Evolutionary conservation across 2,888 invertebrate species (phyloP).

Genomic region (Nebria salina): DNA sequence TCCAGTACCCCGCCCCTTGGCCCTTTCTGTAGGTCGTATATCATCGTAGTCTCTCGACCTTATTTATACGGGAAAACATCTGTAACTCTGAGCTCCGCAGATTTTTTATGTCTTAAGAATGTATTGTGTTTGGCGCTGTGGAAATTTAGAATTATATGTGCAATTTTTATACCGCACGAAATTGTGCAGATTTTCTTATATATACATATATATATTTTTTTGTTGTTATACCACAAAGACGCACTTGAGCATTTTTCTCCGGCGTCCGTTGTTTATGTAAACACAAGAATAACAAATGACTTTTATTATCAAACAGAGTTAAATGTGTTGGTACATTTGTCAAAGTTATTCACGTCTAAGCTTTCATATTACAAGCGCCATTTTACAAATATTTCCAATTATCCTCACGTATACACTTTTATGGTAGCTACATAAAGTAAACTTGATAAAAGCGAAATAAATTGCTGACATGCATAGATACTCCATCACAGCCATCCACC

Average conservation of each 20-base stretch:
- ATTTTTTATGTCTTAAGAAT: conserved; percentile 40
- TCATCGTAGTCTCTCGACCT: conserved; percentile 41
- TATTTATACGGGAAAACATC: conserved; percentile 45
- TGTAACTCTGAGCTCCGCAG: conserved; percentile 41
- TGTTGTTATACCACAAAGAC: not conserved
- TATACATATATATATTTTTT: not conserved
- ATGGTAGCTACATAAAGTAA: too few species aligned
- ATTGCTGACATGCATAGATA: too few species aligned
- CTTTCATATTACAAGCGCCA: too few species aligned
- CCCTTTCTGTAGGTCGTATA: conserved; percentile 26
- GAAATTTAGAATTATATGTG: conserved; percentile 4
- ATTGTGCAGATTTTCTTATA: not conserved
- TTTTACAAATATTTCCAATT: too few species aligned
- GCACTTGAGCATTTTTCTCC: not conserved
- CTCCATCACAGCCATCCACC: too few species aligned
- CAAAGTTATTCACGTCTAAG: too few species aligned
- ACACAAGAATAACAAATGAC: not conserved
- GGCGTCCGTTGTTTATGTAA: not conserved
- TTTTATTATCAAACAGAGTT: not conserved
- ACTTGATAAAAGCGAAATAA: too few species aligned
- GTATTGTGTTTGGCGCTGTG: not conserved
- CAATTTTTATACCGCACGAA: conserved; percentile 3
- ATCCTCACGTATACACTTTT: too few species aligned
- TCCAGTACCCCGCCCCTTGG: not conserved
- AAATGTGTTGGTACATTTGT: not conserved